Conservation (phyloP, 1,140 invertebrate genomes). For the Nasonia longicornis region DNA sequence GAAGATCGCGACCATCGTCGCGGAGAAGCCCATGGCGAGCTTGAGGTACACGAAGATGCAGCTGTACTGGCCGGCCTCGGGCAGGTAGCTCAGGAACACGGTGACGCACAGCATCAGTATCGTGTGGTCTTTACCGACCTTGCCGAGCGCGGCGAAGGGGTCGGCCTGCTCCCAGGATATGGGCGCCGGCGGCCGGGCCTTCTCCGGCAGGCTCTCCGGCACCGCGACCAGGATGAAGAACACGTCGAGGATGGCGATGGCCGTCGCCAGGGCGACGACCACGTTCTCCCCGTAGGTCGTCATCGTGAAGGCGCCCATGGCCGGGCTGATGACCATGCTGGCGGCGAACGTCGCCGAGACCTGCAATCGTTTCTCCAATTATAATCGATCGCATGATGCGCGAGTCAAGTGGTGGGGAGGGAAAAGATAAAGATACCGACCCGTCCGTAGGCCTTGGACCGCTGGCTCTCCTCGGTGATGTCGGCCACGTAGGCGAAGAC, state of each 20-base stretch:
- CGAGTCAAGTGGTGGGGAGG: too few species aligned
- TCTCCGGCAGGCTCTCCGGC: slow-evolving; percentile 97
- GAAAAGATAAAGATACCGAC: slow-evolving; percentile 56
- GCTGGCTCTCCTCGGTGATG: slow-evolving; percentile 97
- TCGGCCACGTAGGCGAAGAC: slow-evolving; percentile 99
- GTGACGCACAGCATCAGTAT: slow-evolving; percentile 97
- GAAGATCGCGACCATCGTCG: slow-evolving; percentile 95
- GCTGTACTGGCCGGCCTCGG: slow-evolving; percentile 99
- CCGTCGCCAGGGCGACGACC: slow-evolving; percentile 95
- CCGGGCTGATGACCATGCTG: slow-evolving; percentile 97
- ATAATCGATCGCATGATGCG: too few species aligned
- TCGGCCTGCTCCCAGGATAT: slow-evolving; percentile 97
- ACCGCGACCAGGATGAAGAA: slow-evolving; percentile 98
- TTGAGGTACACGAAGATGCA: slow-evolving; percentile 99
- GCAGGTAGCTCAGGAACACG: slow-evolving; percentile 97
- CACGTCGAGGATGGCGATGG: slow-evolving; percentile 95
- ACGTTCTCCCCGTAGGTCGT: slow-evolving; percentile 90
- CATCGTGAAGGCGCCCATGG: slow-evolving; percentile 94
- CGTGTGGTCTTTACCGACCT: slow-evolving; percentile 92
- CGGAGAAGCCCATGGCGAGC: slow-evolving; percentile 96
- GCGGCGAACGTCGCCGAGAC: slow-evolving; percentile 98
- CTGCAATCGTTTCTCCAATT: slow-evolving; percentile 57
- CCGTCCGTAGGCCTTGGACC: slow-evolving; percentile 95
- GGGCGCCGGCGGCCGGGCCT: slow-evolving; percentile 84
- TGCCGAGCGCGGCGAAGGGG: slow-evolving; percentile 83